A percentile compares a stretch with the other conserved stretches of the same genome.
Conservation (phyloP, 1,140 invertebrate species). For the Atta texana region DNA sequence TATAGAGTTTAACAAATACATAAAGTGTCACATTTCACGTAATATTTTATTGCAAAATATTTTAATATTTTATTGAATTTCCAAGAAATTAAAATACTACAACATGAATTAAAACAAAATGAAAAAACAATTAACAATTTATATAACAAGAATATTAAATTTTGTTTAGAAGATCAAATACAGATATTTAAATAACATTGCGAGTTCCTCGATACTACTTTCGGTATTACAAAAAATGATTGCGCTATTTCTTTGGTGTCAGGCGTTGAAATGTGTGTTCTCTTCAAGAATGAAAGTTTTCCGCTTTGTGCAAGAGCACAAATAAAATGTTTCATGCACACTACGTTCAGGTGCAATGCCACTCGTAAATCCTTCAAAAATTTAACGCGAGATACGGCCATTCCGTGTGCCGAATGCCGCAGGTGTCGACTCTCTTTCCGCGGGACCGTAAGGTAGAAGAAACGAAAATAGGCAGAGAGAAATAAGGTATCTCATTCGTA, state of each 20-base stretch:
- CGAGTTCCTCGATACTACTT: neutral
- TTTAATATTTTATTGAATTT: neutral
- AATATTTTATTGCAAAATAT: neutral
- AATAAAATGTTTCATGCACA: conserved; percentile 36
- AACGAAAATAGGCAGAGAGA: conserved; percentile 40
- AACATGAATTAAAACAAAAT: neutral
- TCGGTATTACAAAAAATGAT: neutral
- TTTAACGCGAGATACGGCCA: conserved; percentile 29
- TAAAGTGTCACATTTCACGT: neutral
- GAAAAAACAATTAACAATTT: neutral
- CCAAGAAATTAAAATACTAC: neutral
- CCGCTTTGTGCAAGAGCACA: neutral
- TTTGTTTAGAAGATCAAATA: neutral
- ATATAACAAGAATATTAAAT: neutral
- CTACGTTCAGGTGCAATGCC: conserved; percentile 10
- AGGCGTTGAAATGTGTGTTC: neutral
- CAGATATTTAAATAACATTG: conserved; percentile 6
- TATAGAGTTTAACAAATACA: neutral
- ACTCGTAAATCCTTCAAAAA: conserved; percentile 63
- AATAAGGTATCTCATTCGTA: neutral
- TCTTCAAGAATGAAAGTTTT: conserved; percentile 33
- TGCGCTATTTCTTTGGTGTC: neutral
- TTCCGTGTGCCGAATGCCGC: conserved; percentile 42
- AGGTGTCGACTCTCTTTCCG: neutral
- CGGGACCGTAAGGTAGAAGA: neutral